Percentiles rank a stretch among this genome's conserved stretches.
Evolutionary conservation across 1,140 invertebrate species (phyloP).

Genomic region (Sinonovacula constricta): DNA sequence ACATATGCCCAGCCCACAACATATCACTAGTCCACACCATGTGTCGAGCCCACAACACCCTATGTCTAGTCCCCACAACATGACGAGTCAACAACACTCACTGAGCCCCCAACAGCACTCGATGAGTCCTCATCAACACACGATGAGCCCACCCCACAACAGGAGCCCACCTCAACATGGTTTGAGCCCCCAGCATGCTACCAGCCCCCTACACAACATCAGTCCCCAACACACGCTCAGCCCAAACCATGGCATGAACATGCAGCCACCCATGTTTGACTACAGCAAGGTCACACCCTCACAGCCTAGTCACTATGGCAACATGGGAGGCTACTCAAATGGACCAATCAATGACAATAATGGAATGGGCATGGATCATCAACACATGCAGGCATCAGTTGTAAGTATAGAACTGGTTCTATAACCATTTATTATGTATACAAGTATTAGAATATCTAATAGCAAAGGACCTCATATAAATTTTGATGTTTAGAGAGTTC

Average conservation of each 20-base stretch:
- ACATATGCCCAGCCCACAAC: slow-evolving; percentile 28
- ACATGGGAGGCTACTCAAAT: slow-evolving; percentile 22
- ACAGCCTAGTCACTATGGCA: no score
- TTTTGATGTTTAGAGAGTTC: no score
- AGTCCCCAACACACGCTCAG: slow-evolving; percentile 27
- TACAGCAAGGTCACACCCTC: slow-evolving; percentile 2
- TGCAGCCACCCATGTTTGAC: neutral
- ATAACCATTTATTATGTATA: no score
- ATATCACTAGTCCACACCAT: slow-evolving; percentile 37
- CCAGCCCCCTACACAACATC: slow-evolving; percentile 21
- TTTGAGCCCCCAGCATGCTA: neutral
- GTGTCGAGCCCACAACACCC: neutral
- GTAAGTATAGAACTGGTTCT: no score
- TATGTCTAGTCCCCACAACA: slow-evolving; percentile 38
- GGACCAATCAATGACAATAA: slow-evolving; percentile 33
- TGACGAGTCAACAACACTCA: slow-evolving; percentile 40
- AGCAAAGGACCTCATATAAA: no score
- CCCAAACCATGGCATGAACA: neutral
- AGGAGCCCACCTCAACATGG: neutral
- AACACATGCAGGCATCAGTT: slow-evolving; percentile 14
- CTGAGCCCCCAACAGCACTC: slow-evolving; percentile 22
- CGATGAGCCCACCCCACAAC: neutral
- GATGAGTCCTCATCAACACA: neutral
- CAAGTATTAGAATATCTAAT: no score
- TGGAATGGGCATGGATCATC: slow-evolving; percentile 27